Percentiles rank a stretch among this genome's conserved stretches.
Evolutionary conservation across 2,797 vertebrate genomes (phyloP).

Genomic region (Salarias fasciatus): DNA sequence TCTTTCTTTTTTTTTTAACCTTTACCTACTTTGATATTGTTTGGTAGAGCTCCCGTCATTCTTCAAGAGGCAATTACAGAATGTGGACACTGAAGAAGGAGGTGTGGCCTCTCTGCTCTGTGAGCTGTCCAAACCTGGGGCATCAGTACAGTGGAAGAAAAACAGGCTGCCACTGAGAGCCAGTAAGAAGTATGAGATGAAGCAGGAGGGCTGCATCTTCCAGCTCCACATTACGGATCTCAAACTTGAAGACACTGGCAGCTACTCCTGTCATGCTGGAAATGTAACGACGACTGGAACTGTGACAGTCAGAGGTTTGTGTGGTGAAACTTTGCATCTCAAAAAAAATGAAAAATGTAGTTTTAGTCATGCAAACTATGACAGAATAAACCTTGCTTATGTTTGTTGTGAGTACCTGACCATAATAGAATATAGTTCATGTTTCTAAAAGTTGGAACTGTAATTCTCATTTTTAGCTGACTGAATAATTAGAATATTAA

Average conservation of each 20-base stretch:
- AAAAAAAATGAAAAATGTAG: too few relatives aligned
- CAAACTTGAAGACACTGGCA: constrained; percentile 83
- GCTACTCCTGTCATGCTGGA: constrained; percentile 81
- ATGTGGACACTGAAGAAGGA: constrained; percentile 64
- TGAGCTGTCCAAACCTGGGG: constrained; percentile 80
- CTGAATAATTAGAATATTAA: too few relatives aligned
- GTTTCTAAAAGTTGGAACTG: too few relatives aligned
- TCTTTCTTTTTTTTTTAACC: too few relatives aligned
- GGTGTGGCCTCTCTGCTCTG: constrained; percentile 59
- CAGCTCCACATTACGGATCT: constrained; percentile 83
- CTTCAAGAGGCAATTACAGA: constrained; percentile 60
- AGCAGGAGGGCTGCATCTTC: constrained; percentile 75
- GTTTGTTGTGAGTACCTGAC: too few relatives aligned
- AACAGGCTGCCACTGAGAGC: constrained; percentile 79
- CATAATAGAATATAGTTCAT: too few relatives aligned
- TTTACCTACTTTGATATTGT: too few relatives aligned
- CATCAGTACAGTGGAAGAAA: constrained; percentile 83
- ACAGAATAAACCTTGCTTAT: too few relatives aligned
- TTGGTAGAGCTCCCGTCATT: constrained; percentile 55
- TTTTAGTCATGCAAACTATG: too few relatives aligned
- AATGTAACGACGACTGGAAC: constrained; percentile 50
- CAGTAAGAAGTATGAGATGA: constrained; percentile 82
- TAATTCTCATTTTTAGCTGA: too few relatives aligned
- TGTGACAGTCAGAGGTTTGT: constrained; percentile 29
- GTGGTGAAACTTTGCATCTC: too few relatives aligned